Evolutionary conservation across 2,888 invertebrate genomes (phyloP).

Genomic region (Lydus trimaculatus): DNA sequence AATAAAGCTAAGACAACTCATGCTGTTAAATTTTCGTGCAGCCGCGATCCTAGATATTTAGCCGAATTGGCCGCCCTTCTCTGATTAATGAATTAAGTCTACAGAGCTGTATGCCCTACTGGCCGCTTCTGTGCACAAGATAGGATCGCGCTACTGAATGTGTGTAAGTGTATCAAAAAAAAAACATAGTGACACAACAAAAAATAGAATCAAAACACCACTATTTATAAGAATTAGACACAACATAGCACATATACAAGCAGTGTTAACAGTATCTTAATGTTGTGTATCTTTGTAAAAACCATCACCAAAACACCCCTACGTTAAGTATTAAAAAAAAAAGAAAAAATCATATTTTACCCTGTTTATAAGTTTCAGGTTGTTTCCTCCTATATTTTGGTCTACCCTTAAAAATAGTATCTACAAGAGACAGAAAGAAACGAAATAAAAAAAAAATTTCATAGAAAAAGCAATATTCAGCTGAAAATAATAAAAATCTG

Average conservation of each 20-base stretch:
- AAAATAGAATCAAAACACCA: neutral
- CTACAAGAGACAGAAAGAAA: slow-evolving; percentile 57
- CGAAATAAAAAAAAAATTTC: neutral
- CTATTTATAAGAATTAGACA: neutral
- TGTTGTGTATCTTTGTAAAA: neutral
- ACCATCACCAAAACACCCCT: slow-evolving; percentile 27
- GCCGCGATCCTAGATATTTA: no score
- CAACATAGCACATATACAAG: neutral
- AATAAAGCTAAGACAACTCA: neutral
- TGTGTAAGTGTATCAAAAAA: no score
- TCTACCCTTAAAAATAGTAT: slow-evolving; percentile 64
- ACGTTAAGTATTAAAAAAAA: slow-evolving; percentile 14
- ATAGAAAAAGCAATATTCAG: slow-evolving; percentile 14
- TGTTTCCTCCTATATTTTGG: slow-evolving; percentile 62
- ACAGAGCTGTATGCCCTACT: no score
- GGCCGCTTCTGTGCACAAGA: no score
- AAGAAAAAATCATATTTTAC: slow-evolving; percentile 56
- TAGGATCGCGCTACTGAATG: no score
- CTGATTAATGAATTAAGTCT: no score
- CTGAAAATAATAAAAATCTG: slow-evolving; percentile 4
- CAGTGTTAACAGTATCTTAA: neutral
- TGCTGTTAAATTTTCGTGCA: no score
- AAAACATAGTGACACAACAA: no score
- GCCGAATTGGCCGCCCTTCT: no score
- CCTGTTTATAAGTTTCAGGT: slow-evolving; percentile 65